Evolutionary conservation across 2,113 vertebrate species (phyloP).

Genomic region (Zeus faber): DNA sequence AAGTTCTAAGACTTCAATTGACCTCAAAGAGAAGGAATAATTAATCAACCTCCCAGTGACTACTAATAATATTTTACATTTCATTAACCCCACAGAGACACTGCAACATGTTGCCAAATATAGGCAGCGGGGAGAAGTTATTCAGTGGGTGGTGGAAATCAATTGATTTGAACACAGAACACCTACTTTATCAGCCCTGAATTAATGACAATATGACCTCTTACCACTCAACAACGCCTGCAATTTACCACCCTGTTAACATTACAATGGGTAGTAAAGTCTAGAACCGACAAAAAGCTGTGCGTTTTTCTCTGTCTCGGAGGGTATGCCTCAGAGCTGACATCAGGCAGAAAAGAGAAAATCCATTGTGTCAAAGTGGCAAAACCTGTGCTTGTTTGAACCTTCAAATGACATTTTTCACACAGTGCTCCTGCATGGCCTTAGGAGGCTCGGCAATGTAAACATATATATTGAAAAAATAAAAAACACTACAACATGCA

Average conservation of each 20-base stretch:
- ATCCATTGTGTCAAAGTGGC: background rate
- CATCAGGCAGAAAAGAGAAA: too few relatives aligned
- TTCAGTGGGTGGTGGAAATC: conserved; percentile 35
- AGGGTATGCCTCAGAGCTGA: too few relatives aligned
- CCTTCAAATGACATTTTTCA: conserved; percentile 41
- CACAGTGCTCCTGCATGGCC: conserved; percentile 6
- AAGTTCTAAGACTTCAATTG: too few relatives aligned
- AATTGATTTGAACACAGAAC: conserved; percentile 40
- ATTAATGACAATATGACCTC: conserved; percentile 38
- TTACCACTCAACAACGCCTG: conserved; percentile 16
- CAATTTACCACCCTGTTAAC: conserved; percentile 30
- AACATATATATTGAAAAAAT: conserved; percentile 14
- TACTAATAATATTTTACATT: too few relatives aligned
- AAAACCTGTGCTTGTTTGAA: conserved; percentile 31
- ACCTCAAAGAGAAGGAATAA: too few relatives aligned
- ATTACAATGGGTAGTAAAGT: background rate
- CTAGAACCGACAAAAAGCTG: conserved; percentile 11
- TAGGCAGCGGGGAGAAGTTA: conserved; percentile 11
- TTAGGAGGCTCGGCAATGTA: conserved; percentile 14
- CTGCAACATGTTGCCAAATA: conserved; percentile 7
- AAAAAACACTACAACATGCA: background rate
- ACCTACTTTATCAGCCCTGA: conserved; percentile 33
- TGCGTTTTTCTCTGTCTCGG: conserved; percentile 4
- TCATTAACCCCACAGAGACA: conserved; percentile 6
- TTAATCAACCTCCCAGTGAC: too few relatives aligned